Conservation (phyloP, 2,797 vertebrate genomes). For the Silurus lanzhouensis region DNA sequence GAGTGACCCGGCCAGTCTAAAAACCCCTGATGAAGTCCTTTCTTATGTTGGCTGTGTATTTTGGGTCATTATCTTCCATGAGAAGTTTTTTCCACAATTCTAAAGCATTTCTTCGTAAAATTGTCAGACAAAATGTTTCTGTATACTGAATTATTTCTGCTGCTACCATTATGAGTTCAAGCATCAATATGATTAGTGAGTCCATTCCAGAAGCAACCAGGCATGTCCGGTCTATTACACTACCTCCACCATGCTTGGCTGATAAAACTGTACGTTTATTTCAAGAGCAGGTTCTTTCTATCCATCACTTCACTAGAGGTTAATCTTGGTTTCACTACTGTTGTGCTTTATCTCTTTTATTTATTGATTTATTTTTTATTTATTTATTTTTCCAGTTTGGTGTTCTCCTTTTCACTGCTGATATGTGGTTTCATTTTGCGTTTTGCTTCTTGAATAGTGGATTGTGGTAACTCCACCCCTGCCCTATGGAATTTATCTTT, state of each 20-base stretch:
- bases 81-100: neutral
- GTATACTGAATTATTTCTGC: neutral
- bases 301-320: neutral
- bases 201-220: neutral
- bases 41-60: neutral
- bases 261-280: neutral
- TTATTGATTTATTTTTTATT: neutral
- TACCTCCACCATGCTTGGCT: neutral
- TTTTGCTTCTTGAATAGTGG: neutral
- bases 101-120: neutral
- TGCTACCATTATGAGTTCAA: neutral
- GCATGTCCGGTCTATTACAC: neutral
- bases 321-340: neutral
- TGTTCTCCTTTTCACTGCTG: neutral
- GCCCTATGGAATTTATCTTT: neutral
- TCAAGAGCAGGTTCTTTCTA: neutral
- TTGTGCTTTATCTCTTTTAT: neutral
- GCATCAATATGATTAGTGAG: neutral
- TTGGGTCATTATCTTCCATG: neutral
- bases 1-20: neutral
- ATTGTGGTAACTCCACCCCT: neutral
- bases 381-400: neutral
- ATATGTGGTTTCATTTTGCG: neutral
- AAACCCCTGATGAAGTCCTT: neutral
- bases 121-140: neutral